Conservation (phyloP, 1,140 invertebrate genomes). For the Vanessa tameamea region DNA sequence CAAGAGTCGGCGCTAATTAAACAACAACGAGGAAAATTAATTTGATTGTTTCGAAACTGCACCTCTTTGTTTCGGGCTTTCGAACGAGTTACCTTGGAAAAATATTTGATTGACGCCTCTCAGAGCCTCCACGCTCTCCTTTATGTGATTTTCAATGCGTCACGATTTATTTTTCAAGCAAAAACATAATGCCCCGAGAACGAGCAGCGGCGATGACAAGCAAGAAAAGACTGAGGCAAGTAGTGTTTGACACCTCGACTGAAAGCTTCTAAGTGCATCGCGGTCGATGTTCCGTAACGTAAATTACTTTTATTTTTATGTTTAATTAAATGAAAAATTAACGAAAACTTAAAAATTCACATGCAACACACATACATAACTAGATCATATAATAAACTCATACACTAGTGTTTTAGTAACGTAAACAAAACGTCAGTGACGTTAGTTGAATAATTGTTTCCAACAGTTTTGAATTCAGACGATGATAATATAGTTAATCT, state of each 20-base stretch:
- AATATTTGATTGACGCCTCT: slow-evolving; percentile 59
- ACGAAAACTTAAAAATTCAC: no score
- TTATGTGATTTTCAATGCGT: slow-evolving; percentile 48
- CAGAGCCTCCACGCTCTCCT: slow-evolving; percentile 38
- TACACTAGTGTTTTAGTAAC: not conserved
- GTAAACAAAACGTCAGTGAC: not conserved
- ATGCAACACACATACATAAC: no score
- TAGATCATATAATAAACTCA: no score
- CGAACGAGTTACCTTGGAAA: slow-evolving; percentile 66
- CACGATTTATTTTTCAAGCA: slow-evolving; percentile 51
- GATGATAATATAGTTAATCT: slow-evolving; percentile 17
- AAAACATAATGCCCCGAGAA: slow-evolving; percentile 47
- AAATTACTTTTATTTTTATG: slow-evolving; percentile 19
- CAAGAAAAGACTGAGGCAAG: slow-evolving; percentile 63
- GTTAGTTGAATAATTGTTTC: not conserved
- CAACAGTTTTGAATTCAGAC: slow-evolving; percentile 14
- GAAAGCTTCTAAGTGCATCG: slow-evolving; percentile 69
- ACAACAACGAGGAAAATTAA: slow-evolving; percentile 78
- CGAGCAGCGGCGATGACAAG: slow-evolving; percentile 59
- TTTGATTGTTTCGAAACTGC: slow-evolving; percentile 77
- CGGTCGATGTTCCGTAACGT: slow-evolving; percentile 41
- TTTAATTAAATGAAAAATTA: not conserved
- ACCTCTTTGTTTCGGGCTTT: slow-evolving; percentile 68
- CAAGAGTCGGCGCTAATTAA: slow-evolving; percentile 76
- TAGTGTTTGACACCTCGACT: slow-evolving; percentile 59